Base-by-base conservation (phyloP, 2,113 vertebrate species). In the Mobula birostris region DNA sequence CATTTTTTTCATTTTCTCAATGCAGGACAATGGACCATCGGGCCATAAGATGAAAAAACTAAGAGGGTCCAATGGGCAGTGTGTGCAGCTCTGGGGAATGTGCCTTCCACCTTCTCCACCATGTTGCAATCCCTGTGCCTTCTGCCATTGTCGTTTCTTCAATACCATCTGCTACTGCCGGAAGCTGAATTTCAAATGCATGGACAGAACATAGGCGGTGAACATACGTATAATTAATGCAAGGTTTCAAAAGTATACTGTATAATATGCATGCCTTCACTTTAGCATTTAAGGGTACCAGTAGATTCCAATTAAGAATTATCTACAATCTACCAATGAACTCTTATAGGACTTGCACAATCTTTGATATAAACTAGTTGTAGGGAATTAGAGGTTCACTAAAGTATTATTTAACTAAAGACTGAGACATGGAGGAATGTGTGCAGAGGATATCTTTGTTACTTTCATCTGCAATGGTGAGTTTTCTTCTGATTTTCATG, bases 131-230 rank as follows among this genome's bases (percentile, higher is more conserved):
- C 96, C 96, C 82, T 99, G 98, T 36, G 98, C 98, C 66, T 95
- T 97, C 94, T 98, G 98, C 96, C 96, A 97, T 68, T 98, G 98
- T 94, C 96, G 97, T 2, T 95, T 99, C 94, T 98, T 99, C 95
- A 96, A 97, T 95, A 98, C 97, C 0, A 95, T 97, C 88, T 98
- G 98, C 95, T 96, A 95, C 95, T 99, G 98, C 95, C 97, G 97
- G 1, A 96, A 97, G 95, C 96, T 97, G 24, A 97, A 97, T 94
- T 97, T 96, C 1, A 95, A 95, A 94, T 99, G 98, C 96, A 98
- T 93, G 91, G 96, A 98, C 36, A 1, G 6, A 5, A 29, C 78
- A 77, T 68, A 63, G 61, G 36, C 48, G 48, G 48, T 24, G 58
- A 5, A 21, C 24, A 48, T 14, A 36, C 5, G 24, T 82, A 40